phyloP scores from a whole-genome alignment of 2,888 invertebrate species.

The Heliothis peltigera region DNA sequence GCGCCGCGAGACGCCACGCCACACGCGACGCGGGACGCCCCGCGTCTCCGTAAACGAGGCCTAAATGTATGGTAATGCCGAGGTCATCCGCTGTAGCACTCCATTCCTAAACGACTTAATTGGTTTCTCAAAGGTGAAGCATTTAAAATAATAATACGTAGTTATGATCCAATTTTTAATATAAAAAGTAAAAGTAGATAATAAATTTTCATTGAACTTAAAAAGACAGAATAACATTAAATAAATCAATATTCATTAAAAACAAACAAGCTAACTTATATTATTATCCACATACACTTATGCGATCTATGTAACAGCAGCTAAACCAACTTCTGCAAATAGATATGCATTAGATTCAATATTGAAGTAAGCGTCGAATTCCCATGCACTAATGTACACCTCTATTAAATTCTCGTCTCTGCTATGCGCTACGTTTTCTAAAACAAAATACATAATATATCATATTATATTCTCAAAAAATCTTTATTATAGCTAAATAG shows the following conservation, averaged over 20 bases:
- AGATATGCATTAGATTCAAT: constrained; percentile 76
- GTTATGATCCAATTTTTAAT: no score
- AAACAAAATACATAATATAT: constrained; percentile 62
- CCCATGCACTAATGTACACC: constrained; percentile 83
- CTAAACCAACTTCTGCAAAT: constrained; percentile 81
- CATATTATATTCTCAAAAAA: no score
- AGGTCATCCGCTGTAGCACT: constrained; percentile 33
- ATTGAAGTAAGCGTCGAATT: constrained; percentile 77
- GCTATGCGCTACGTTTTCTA: constrained; percentile 87
- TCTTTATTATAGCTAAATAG: no score
- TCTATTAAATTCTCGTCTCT: constrained; percentile 81
- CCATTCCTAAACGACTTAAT: constrained; percentile 9
- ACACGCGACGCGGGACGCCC: no score
- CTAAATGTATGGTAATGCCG: constrained; percentile 54
- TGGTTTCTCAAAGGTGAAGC: not conserved
- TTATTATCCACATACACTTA: not conserved
- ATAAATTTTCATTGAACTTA: no score
- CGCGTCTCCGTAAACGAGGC: no score
- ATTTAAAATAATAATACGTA: no score
- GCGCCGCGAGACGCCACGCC: no score
- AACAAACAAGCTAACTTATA: not conserved
- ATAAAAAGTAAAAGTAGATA: no score
- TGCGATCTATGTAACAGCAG: constrained; percentile 65
- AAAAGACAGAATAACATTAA: not conserved
- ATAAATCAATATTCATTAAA: not conserved